Conservation (phyloP, 2,113 vertebrate species). For the Sylvietta virens region DNA sequence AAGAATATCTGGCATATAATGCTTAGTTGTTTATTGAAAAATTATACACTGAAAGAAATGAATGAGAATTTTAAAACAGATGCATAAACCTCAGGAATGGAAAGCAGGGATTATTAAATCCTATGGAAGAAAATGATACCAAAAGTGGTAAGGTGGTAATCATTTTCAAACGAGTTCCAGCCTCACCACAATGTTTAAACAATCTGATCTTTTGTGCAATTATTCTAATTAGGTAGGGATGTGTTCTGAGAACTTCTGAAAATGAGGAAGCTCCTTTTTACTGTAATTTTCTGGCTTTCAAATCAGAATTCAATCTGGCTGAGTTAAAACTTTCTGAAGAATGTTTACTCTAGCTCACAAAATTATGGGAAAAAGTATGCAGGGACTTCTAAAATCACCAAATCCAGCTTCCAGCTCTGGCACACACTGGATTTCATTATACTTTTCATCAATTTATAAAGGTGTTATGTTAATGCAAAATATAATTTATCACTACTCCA, state of each 20-base stretch:
- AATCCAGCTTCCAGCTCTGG: neutral
- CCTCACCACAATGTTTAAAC: neutral
- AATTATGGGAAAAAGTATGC: neutral
- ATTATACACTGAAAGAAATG: neutral
- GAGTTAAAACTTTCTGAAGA: neutral
- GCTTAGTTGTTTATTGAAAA: neutral
- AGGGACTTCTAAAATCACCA: neutral
- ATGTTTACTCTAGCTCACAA: neutral
- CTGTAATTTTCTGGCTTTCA: neutral
- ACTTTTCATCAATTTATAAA: neutral
- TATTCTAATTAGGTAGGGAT: neutral
- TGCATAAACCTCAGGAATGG: neutral
- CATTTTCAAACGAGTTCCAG: neutral
- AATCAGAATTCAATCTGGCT: neutral
- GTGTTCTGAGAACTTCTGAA: neutral
- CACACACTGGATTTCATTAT: neutral
- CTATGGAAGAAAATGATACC: conserved; percentile 20
- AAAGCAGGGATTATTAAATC: conserved; percentile 1
- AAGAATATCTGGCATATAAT: neutral
- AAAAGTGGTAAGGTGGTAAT: neutral
- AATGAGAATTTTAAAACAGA: neutral
- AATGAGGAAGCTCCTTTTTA: neutral
- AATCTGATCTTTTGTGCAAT: neutral
- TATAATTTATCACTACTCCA: neutral
- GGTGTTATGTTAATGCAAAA: neutral